Evolutionary conservation across 2,113 vertebrate genomes (phyloP).

Genomic region (Mugil cephalus): DNA sequence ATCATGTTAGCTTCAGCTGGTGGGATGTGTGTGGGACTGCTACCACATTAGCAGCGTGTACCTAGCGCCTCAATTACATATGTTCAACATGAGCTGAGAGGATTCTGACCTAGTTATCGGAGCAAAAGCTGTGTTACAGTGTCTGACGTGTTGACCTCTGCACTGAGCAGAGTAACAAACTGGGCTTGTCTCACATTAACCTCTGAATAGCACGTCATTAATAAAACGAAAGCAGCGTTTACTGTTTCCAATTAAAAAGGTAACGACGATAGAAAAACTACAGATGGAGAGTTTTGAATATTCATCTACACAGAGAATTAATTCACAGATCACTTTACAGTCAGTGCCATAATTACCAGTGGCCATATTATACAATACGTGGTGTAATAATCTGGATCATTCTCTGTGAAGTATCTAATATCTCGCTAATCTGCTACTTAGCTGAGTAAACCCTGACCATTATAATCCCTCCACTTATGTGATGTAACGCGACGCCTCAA

Average conservation of each 20-base stretch:
- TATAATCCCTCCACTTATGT: slow-evolving; percentile 51
- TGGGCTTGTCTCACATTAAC: slow-evolving; percentile 44
- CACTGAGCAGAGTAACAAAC: slow-evolving; percentile 23
- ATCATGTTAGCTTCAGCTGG: too few species aligned
- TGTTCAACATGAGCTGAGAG: not conserved
- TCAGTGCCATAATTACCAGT: slow-evolving; percentile 45
- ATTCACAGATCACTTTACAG: slow-evolving; percentile 38
- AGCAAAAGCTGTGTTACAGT: slow-evolving; percentile 27
- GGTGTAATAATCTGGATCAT: slow-evolving; percentile 50
- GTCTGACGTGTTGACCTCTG: slow-evolving; percentile 35
- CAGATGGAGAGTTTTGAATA: slow-evolving; percentile 13
- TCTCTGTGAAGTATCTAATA: slow-evolving; percentile 60
- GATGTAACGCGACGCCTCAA: slow-evolving; percentile 30
- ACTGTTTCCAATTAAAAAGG: slow-evolving; percentile 5
- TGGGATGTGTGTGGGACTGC: not conserved
- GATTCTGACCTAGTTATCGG: slow-evolving; percentile 8
- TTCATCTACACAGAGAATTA: slow-evolving; percentile 31
- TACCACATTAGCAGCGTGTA: slow-evolving; percentile 4
- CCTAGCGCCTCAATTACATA: not conserved
- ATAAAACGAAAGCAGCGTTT: slow-evolving; percentile 26
- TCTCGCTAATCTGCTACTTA: slow-evolving; percentile 69
- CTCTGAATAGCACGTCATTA: slow-evolving; percentile 36
- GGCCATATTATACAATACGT: slow-evolving; percentile 28
- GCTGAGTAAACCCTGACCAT: slow-evolving; percentile 53
- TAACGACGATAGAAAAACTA: not conserved